These are phyloP conservation scores for Amphiduros pacificus DNA, from an alignment of 2,888 invertebrate species.

Conservation along the genomic window DNA sequence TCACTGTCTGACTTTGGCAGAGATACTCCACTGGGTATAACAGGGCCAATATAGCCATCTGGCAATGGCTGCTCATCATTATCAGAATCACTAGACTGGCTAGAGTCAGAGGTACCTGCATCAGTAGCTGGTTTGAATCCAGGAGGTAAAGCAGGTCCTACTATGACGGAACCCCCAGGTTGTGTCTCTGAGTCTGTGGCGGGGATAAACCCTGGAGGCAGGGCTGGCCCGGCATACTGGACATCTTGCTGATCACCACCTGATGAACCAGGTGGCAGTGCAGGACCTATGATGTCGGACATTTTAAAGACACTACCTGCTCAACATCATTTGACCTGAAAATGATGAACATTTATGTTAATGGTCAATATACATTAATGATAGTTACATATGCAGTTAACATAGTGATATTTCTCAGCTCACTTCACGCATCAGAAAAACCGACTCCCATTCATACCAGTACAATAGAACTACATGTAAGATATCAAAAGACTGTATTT, in stretches of 20 bases:
- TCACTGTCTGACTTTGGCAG: background rate
- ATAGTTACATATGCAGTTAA: too few relatives aligned
- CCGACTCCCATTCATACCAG: too few relatives aligned
- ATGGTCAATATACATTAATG: too few relatives aligned
- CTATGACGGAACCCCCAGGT: background rate
- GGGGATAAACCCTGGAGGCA: background rate
- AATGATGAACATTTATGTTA: background rate
- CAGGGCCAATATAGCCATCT: background rate
- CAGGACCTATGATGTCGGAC: background rate
- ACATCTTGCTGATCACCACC: background rate
- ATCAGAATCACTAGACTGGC: background rate
- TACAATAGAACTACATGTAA: too few relatives aligned
- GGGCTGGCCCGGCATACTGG: background rate
- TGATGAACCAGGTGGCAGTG: background rate
- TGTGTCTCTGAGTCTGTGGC: background rate
- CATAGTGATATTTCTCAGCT: too few relatives aligned
- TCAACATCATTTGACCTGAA: background rate
- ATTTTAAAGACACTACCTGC: background rate
- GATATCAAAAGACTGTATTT: too few relatives aligned
- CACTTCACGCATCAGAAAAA: too few relatives aligned
- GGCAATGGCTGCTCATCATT: background rate
- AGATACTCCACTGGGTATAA: background rate
- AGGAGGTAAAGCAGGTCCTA: slow-evolving; percentile 6
- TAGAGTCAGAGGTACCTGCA: slow-evolving; percentile 5
- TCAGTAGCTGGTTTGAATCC: background rate